A percentile compares a stretch with the other conserved stretches of the same genome.
These are phyloP conservation scores for Anarrhichthys ocellatus DNA, from an alignment of 2,113 vertebrate species.

Conservation along the genomic window DNA sequence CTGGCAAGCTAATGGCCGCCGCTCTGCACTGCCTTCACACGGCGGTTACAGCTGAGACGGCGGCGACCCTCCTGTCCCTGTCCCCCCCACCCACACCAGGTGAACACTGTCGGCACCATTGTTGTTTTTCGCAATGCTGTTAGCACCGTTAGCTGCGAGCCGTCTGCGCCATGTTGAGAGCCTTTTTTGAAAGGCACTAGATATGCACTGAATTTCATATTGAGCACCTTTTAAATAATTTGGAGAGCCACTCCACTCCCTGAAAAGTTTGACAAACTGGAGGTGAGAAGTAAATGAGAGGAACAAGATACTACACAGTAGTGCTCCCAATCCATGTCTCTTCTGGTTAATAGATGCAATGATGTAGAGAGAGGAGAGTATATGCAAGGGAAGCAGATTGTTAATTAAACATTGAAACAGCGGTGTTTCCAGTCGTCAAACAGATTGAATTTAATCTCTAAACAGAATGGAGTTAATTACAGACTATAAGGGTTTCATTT, in stretches of 20 bases:
- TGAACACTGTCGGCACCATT: no score
- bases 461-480: constrained; percentile 67
- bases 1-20: no score
- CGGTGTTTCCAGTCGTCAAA: constrained; percentile 47
- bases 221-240: neutral
- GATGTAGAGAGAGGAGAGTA: constrained; percentile 38
- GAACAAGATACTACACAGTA: neutral
- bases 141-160: neutral
- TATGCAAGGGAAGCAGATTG: constrained; percentile 65
- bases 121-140: no score
- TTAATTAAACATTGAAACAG: constrained; percentile 72
- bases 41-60: neutral
- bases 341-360: constrained; percentile 51
- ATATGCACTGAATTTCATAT: neutral
- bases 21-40: neutral
- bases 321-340: constrained; percentile 12
- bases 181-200: neutral
- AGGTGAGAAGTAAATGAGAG: constrained; percentile 15
- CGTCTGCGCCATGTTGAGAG: neutral
- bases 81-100: neutral
- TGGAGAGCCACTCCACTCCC: neutral
- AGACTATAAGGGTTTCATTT: constrained; percentile 31
- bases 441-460: constrained; percentile 62
- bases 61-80: no score
- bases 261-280: constrained; percentile 19